Evolutionary conservation across 2,888 invertebrate genomes (phyloP).

Genomic region (Hedya salicella): DNA sequence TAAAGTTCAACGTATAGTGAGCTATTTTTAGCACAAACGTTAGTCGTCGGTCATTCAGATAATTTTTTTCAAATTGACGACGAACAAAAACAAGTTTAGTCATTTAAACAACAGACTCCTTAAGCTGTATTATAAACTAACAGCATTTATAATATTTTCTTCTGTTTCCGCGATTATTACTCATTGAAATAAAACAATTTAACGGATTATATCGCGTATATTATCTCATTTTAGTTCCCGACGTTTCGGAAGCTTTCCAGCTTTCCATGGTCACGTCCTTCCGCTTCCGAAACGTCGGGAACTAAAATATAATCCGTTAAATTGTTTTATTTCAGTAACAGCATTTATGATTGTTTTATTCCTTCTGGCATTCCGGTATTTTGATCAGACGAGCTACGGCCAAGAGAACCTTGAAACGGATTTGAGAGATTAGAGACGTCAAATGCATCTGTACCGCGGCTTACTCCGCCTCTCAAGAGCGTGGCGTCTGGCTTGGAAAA

Average conservation of each 20-base stretch:
- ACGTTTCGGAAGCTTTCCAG: no score
- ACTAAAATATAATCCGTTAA: no score
- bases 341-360: constrained; percentile 48
- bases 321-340: no score
- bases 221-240: no score
- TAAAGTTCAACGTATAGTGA: neutral
- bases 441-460: constrained; percentile 66
- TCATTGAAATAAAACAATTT: no score
- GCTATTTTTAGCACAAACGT: constrained; percentile 1
- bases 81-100: neutral
- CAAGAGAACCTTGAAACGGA: constrained; percentile 56
- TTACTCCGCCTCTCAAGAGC: constrained; percentile 54
- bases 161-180: no score
- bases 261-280: no score
- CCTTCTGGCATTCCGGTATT: constrained; percentile 47
- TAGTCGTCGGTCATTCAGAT: neutral
- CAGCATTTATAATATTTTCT: constrained; percentile 47
- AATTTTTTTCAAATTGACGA: constrained; percentile 3
- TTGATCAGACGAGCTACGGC: constrained; percentile 46
- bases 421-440: constrained; percentile 75
- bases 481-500: constrained; percentile 46
- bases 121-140: neutral
- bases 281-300: no score
- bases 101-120: neutral
- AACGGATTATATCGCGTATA: no score